Evolutionary conservation across 2,888 invertebrate genomes (phyloP).

Genomic region (Camptogramma bilineatum): DNA sequence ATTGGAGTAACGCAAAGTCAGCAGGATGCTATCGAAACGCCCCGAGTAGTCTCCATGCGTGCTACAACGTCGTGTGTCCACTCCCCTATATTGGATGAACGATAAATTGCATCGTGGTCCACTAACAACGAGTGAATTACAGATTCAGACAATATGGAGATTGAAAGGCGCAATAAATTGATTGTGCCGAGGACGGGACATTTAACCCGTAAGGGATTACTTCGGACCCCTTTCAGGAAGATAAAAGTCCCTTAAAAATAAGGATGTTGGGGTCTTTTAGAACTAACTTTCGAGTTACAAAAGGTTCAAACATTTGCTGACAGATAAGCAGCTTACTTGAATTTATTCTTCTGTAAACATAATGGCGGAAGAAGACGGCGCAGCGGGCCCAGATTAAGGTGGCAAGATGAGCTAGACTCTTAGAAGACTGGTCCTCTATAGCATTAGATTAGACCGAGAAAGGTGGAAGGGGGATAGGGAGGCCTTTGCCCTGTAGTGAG

Average conservation of each 20-base stretch:
- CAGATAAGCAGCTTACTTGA: background rate
- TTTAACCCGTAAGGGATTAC: conserved; percentile 23
- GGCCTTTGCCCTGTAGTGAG: no score
- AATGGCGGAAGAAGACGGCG: no score
- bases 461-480: no score
- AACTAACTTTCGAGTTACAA: background rate
- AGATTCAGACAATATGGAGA: conserved; percentile 30
- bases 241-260: background rate
- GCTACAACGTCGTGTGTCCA: conserved; percentile 4
- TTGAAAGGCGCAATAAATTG: conserved; percentile 29
- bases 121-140: conserved; percentile 31
- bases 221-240: conserved; percentile 4
- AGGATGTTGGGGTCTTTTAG: background rate
- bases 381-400: no score
- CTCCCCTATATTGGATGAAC: conserved; percentile 25
- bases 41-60: conserved; percentile 3
- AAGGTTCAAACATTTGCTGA: background rate
- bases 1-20: no score
- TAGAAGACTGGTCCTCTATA: no score
- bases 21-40: background rate
- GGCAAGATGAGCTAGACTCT: no score
- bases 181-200: conserved; percentile 23
- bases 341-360: no score
- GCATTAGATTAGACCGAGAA: no score
- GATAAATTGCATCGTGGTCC: conserved; percentile 37